Base-by-base conservation (phyloP, 2,113 vertebrate genomes). In the Halcyon senegalensis region DNA sequence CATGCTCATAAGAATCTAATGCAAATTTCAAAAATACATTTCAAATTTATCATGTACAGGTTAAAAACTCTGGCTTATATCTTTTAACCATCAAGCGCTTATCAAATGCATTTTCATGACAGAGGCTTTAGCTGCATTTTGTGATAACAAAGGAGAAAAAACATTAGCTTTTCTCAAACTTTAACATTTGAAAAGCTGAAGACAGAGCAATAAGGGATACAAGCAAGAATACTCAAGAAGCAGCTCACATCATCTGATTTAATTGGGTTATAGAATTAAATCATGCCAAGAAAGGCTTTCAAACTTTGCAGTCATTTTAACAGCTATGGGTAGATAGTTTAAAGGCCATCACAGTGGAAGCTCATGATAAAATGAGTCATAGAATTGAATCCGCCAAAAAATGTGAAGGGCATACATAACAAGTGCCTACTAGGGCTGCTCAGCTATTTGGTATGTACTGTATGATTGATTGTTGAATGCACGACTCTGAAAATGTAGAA, bases 311-410 rank as follows among this genome's bases (percentile, higher is more conserved):
- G 80, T 83, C 53, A 85, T 92, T 96, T 94, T 87, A 96, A 93
- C 86, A 92, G 88, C 80, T 94, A 90, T 46, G 46, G 86, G 80
- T 84, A 90, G 85, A 92, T 55, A 96, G 87, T 90, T 95, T 96
- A 97, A 96, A 97, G 86, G 93, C 92, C 85, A 96, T 96, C 90
- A 95, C 94, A 97, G 60, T 89, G 66, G 82, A 95, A 97, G 85
- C 92, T 93, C 66, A 83, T 67, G 92, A 87, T 89, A 95, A 96
- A 97, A 96, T 87, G 88, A 96, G 83, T 89, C 88, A 93, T n/a
- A 95, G 91, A 89, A 85, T 20, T 77, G 86, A 95, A 82, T 48
- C 85, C 93, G 69, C 72, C 79, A 94, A 79, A 43, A 77, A 90
- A 87, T 46, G 85, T 87, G 92, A 84, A 84, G 58, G 58, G 69